Percentiles rank a stretch among this genome's conserved stretches.
Conservation (phyloP, 2,888 invertebrate genomes). For the Adelognathus sp. region DNA sequence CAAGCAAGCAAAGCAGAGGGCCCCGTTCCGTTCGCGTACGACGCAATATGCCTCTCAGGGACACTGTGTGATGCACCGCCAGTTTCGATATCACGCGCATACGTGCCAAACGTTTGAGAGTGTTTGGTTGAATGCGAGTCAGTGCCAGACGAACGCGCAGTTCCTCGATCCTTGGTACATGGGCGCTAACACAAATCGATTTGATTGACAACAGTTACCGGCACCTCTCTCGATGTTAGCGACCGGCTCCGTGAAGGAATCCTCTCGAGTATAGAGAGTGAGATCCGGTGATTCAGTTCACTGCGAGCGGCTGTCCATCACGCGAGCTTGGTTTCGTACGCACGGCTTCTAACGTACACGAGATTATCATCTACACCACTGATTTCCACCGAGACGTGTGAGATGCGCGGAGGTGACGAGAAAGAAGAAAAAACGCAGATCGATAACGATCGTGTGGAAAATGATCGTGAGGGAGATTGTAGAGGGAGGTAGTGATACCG, state of each 20-base stretch:
- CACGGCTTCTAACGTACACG: neutral
- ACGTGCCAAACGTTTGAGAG: slow-evolving; percentile 10
- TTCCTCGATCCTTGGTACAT: slow-evolving; percentile 50
- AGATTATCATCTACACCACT: neutral
- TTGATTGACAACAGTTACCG: slow-evolving; percentile 54
- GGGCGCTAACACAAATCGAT: slow-evolving; percentile 42
- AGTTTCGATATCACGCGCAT: slow-evolving; percentile 6
- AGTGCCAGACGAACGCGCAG: slow-evolving; percentile 29
- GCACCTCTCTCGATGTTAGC: slow-evolving; percentile 15
- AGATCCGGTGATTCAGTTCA: slow-evolving; percentile 21
- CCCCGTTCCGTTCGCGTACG: slow-evolving; percentile 44
- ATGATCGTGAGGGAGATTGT: neutral
- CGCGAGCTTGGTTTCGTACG: neutral
- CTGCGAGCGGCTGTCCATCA: slow-evolving; percentile 1
- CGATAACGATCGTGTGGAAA: neutral
- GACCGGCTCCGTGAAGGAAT: neutral
- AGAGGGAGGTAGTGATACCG: neutral
- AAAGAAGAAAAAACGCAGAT: neutral
- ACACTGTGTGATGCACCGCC: slow-evolving; percentile 38
- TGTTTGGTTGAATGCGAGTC: slow-evolving; percentile 24
- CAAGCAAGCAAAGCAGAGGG: neutral
- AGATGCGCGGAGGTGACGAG: neutral
- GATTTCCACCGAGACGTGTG: neutral
- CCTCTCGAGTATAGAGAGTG: neutral
- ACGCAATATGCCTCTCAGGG: slow-evolving; percentile 63